These are phyloP conservation scores for Grantiella picta DNA, from an alignment of 2,113 vertebrate genomes.

Conservation along the genomic window DNA sequence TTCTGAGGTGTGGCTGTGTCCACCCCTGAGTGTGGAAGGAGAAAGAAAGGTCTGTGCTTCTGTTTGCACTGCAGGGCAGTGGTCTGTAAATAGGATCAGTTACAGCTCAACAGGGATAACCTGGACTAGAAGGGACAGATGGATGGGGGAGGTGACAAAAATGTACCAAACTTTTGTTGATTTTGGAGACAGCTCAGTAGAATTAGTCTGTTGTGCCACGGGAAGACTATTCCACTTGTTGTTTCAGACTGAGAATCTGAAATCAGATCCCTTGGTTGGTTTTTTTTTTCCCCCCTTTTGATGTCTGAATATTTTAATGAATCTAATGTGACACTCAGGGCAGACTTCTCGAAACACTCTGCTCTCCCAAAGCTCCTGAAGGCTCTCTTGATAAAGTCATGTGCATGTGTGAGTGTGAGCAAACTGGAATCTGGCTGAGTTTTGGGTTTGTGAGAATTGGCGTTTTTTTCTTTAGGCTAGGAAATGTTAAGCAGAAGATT, in stretches of 20 bases:
- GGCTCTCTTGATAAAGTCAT: not conserved
- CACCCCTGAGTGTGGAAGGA: not conserved
- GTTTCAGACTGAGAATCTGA: not conserved
- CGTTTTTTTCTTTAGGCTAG: not conserved
- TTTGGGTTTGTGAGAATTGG: not conserved
- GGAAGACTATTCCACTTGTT: not conserved
- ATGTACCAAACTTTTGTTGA: accelerated
- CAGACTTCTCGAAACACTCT: not conserved
- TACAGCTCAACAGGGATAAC: accelerated
- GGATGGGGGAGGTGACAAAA: not conserved
- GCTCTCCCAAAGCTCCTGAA: not conserved
- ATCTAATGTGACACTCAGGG: not conserved
- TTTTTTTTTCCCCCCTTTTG: not conserved
- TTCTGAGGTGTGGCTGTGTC: not conserved
- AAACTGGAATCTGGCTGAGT: not conserved
- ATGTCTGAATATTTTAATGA: not conserved
- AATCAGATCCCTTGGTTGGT: not conserved
- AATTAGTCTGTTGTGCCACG: not conserved
- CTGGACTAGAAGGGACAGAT: accelerated
- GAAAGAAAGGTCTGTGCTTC: too few relatives aligned
- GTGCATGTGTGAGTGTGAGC: not conserved
- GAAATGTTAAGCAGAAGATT: not conserved
- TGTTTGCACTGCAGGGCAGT: not conserved
- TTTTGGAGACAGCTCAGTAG: not conserved
- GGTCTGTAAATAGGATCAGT: not conserved